Conservation (phyloP, 1,140 invertebrate genomes). For the Habropoda laboriosa region DNA sequence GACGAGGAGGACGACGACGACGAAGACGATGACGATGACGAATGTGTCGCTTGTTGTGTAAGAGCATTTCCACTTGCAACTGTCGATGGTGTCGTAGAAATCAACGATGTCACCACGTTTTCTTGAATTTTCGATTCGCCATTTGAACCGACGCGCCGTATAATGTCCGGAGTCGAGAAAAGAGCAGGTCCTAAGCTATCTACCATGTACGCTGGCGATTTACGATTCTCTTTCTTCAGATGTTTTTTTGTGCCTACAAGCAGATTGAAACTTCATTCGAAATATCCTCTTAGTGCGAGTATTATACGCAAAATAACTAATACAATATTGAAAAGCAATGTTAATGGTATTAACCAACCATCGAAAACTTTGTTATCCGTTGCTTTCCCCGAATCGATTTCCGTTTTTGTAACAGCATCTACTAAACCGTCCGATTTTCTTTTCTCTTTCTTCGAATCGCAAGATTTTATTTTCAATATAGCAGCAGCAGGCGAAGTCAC, state of each 20-base stretch:
- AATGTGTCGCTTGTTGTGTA: neutral
- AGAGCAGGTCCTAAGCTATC: slow-evolving; percentile 85
- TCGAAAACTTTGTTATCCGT: slow-evolving; percentile 68
- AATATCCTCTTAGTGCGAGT: neutral
- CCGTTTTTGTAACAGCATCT: slow-evolving; percentile 42
- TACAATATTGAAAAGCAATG: neutral
- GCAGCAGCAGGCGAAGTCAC: neutral
- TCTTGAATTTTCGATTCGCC: slow-evolving; percentile 78
- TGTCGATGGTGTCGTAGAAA: slow-evolving; percentile 15
- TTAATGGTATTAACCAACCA: slow-evolving; percentile 53
- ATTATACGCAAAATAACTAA: neutral
- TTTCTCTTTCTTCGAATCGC: slow-evolving; percentile 76
- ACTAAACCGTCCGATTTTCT: slow-evolving; percentile 72
- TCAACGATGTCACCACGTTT: slow-evolving; percentile 64
- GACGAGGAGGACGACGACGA: neutral
- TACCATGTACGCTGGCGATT: slow-evolving; percentile 83
- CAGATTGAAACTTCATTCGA: neutral
- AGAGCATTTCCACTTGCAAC: neutral
- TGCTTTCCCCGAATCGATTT: slow-evolving; percentile 63
- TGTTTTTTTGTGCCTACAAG: slow-evolving; percentile 77
- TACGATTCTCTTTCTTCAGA: slow-evolving; percentile 87
- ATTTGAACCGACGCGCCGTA: slow-evolving; percentile 83
- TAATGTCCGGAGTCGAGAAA: slow-evolving; percentile 90
- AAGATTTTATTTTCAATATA: slow-evolving; percentile 66
- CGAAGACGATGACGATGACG: neutral